Evolutionary conservation across 2,113 vertebrate species (phyloP), one percentile per base, ranked within the genome.

Genomic region (Circaetus gallicus): DNA sequence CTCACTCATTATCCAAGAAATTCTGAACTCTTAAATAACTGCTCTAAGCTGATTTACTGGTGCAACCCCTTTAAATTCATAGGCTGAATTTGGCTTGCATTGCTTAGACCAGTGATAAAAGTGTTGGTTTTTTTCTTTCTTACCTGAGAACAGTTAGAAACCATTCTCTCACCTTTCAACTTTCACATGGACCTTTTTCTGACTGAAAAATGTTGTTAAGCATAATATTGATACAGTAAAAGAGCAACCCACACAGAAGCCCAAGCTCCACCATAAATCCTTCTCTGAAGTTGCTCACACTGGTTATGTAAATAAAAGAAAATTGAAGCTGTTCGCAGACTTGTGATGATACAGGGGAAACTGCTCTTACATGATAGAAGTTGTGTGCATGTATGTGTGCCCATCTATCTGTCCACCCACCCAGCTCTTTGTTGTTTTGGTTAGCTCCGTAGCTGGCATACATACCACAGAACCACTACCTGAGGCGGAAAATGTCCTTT

Each of bases 221-320:
- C 59, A 80, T 89, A 95, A 93, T 93, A 95, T 86, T 96, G 89
- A 82, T 93, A 55, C 18, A 88, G 70, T 82, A 86, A 88, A 91
- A 90, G 74, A 82, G 47, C 59, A 93, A 90, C 82, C 45, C 91
- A 62, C 61, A 67, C 56, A 84, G 84, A 95, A 96, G 91, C 81
- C 61, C 70, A 95, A 91, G 78, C 76, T 89, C 81, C 11, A 80
- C 61, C 72, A 40, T 94, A 96, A 96, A 97, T 95, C 71, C 58
- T 85, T 59, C 70, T 85, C 78, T 95, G 85, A 92, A 84, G 70
- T 26, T 93, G 62, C 70, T 96, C 58, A 59, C 78, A 58, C 81
- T 87, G 91, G 92, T 94, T 97, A 94, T 93, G 95, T 97, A 96
- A 97, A 97, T 95, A 94, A 66, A 86, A 82, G 62, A 82, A 93